Evolutionary conservation across 2,113 vertebrate species (phyloP).

Genomic region (Rana temporaria): DNA sequence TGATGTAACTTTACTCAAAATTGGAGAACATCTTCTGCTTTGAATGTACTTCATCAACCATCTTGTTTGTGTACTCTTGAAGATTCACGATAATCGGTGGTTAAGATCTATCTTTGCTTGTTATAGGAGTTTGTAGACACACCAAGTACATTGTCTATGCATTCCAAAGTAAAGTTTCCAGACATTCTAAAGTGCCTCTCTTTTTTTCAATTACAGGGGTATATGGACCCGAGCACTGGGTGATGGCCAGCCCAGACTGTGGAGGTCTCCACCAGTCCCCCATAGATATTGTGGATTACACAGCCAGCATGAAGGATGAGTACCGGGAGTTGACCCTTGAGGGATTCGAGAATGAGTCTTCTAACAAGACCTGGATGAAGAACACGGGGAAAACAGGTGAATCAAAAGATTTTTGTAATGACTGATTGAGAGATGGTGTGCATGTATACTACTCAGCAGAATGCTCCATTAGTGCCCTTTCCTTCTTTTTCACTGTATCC

Average conservation of each 20-base stretch:
- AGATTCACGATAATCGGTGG: no score
- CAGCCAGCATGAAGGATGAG: conserved; percentile 81
- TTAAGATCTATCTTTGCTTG: no score
- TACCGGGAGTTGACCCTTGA: conserved; percentile 91
- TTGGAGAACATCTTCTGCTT: no score
- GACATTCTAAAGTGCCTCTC: conserved; percentile 52
- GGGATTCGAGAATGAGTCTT: conserved; percentile 90
- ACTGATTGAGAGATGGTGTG: background rate
- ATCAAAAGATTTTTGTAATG: conserved; percentile 40
- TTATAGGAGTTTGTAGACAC: no score
- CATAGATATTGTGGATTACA: conserved; percentile 87
- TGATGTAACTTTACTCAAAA: no score
- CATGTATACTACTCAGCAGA: no score
- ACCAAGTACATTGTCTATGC: no score
- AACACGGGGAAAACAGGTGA: conserved; percentile 97
- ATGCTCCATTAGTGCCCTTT: no score
- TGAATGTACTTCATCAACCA: no score
- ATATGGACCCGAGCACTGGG: conserved; percentile 92
- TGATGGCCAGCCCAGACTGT: conserved; percentile 84
- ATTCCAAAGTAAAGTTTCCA: background rate
- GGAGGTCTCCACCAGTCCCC: conserved; percentile 90
- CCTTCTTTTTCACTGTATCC: no score
- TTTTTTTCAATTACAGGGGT: conserved; percentile 75
- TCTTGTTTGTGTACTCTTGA: no score
- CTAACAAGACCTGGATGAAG: conserved; percentile 98